phyloP scores from a whole-genome alignment of 2,888 invertebrate genomes.

The Ceraclea dissimilis region DNA sequence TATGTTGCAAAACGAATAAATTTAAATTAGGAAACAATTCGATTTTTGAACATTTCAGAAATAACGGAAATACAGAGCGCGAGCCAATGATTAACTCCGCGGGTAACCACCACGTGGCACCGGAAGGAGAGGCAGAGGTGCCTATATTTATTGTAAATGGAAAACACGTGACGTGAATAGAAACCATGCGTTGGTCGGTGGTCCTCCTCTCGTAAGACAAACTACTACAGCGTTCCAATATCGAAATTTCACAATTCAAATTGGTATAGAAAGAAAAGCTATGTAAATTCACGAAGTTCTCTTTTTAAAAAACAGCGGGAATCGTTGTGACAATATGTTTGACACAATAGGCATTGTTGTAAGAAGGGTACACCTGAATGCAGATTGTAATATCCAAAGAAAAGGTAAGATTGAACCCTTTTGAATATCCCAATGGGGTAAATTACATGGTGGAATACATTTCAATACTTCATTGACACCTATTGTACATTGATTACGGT shows the following conservation, averaged over 20 bases:
- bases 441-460: not conserved
- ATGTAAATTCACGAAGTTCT: no score
- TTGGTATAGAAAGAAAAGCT: no score
- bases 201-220: no score
- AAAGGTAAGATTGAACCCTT: not conserved
- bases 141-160: slow-evolving; percentile 1
- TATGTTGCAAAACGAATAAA: no score
- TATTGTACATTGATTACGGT: not conserved
- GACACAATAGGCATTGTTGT: no score
- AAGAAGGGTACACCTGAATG: no score
- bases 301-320: no score
- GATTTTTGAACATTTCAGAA: not conserved
- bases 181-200: no score
- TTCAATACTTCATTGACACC: not conserved
- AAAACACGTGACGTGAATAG: slow-evolving; percentile 13
- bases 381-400: not conserved
- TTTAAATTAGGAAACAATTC: not conserved
- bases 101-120: slow-evolving; percentile 17
- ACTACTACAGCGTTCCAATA: no score
- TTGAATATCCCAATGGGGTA: not conserved
- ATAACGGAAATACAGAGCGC: slow-evolving; percentile 16
- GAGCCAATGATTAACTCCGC: slow-evolving; percentile 22
- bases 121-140: slow-evolving; percentile 4
- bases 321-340: no score
- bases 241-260: no score